Evolutionary conservation across 2,888 invertebrate species (phyloP).

Genomic region (Athalia circularis): DNA sequence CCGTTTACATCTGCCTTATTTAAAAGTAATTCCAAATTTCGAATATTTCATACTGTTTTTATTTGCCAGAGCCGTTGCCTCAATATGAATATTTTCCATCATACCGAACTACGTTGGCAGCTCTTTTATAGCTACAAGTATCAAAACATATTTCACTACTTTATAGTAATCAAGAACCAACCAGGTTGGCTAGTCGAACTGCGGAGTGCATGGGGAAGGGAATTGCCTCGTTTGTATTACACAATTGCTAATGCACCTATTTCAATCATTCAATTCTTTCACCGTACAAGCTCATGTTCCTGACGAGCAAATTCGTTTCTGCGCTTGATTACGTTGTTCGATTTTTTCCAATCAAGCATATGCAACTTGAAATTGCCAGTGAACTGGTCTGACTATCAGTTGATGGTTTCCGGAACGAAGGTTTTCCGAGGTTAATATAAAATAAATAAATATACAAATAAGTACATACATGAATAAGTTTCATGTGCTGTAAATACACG

Average conservation of each 20-base stretch:
- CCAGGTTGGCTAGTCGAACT: too few species aligned
- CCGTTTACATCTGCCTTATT: conserved; percentile 16
- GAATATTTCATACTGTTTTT: conserved; percentile 1
- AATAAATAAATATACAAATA: background rate
- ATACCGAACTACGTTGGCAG: background rate
- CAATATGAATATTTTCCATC: background rate
- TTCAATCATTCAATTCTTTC: background rate
- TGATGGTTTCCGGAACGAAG: background rate
- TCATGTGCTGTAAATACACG: conserved; percentile 28
- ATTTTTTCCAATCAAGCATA: conserved; percentile 16
- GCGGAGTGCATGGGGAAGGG: too few species aligned
- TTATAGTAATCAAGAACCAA: too few species aligned
- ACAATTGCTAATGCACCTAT: background rate
- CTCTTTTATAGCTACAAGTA: background rate
- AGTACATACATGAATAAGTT: conserved; percentile 10
- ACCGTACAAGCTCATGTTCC: background rate
- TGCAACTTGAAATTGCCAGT: conserved; percentile 17
- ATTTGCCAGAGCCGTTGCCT: background rate
- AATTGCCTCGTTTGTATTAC: too few species aligned
- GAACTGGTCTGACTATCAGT: background rate
- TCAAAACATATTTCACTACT: too few species aligned
- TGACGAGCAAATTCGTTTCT: background rate
- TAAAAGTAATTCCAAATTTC: conserved; percentile 20
- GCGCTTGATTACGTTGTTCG: conserved; percentile 4
- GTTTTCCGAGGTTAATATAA: background rate